Conservation (phyloP, 2,888 invertebrate species). For the Lamproptera curius region DNA sequence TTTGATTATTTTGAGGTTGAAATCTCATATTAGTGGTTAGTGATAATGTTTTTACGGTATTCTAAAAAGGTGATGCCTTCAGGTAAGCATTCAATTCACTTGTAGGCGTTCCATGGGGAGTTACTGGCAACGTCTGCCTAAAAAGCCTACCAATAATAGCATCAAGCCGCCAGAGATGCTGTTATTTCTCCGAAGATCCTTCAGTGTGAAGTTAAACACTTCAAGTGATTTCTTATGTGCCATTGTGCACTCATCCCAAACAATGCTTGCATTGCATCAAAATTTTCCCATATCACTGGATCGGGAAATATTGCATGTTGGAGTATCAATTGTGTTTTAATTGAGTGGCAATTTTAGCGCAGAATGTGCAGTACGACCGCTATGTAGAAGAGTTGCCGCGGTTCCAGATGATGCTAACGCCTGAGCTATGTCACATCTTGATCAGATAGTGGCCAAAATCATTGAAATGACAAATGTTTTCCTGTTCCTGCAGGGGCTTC, state of each 20-base stretch:
- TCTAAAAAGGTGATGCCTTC: constrained; percentile 29
- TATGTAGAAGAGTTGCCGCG: constrained; percentile 28
- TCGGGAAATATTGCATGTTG: no score
- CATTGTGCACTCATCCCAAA: no score
- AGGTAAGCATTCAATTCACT: constrained; percentile 31
- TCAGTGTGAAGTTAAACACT: constrained; percentile 27
- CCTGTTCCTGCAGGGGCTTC: constrained; percentile 26
- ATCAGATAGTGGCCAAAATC: constrained; percentile 26
- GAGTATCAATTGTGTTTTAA: constrained; percentile 30
- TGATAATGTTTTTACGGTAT: constrained; percentile 26
- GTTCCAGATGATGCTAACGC: constrained; percentile 30
- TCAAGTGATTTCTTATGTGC: constrained; percentile 22
- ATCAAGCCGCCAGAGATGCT: constrained; percentile 25
- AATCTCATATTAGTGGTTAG: constrained; percentile 25
- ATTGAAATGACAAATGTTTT: constrained; percentile 28
- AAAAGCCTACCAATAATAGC: constrained; percentile 25
- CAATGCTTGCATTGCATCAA: constrained; percentile 26
- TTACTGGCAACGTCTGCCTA: constrained; percentile 26
- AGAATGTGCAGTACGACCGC: constrained; percentile 29
- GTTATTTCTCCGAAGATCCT: constrained; percentile 27
- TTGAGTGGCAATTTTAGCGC: constrained; percentile 28
- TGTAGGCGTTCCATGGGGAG: constrained; percentile 27
- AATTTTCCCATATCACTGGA: constrained; percentile 27
- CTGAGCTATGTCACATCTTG: constrained; percentile 25
- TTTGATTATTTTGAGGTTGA: constrained; percentile 28